Percentiles rank a stretch among this genome's conserved stretches.
Evolutionary conservation across 1,140 invertebrate species (phyloP).

Genomic region (Conopomorpha cramerella): DNA sequence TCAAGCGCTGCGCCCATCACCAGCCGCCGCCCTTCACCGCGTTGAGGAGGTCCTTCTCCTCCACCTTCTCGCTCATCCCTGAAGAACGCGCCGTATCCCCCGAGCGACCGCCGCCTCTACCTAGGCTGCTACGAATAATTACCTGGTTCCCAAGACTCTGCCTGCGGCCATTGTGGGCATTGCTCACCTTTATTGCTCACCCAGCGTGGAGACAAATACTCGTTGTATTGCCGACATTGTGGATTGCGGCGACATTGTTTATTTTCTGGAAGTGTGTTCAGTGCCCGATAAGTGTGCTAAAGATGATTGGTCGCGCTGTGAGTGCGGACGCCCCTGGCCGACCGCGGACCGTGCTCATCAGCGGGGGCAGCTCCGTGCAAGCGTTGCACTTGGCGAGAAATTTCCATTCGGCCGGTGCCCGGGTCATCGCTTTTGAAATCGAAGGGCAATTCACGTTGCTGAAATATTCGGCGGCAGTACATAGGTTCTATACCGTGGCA

Average conservation of each 20-base stretch:
- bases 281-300: conserved; percentile 68
- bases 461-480: conserved; percentile 77
- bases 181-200: conserved; percentile 58
- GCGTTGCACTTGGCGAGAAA: conserved; percentile 78
- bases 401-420: conserved; percentile 76
- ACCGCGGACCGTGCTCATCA: conserved; percentile 76
- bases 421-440: conserved; percentile 78
- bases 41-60: conserved; percentile 58
- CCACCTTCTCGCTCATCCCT: conserved; percentile 58
- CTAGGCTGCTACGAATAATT: conserved; percentile 54
- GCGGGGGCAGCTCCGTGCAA: conserved; percentile 82
- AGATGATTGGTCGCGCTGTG: conserved; percentile 66
- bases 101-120: conserved; percentile 37
- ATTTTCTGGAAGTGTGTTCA: conserved; percentile 73
- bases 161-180: conserved; percentile 53
- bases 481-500: conserved; percentile 76
- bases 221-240: conserved; percentile 71
- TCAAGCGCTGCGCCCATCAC: conserved; percentile 62
- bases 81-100: conserved; percentile 55
- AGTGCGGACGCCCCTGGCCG: conserved; percentile 60
- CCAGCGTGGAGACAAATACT: conserved; percentile 69
- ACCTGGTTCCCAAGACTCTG: conserved; percentile 70
- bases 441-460: conserved; percentile 75
- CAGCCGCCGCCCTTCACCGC: conserved; percentile 52
- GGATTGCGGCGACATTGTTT: conserved; percentile 75